Percentiles rank a stretch among this genome's conserved stretches.
These are phyloP conservation scores for Coilia nasus DNA, from an alignment of 2,797 vertebrate genomes.

Conservation along the genomic window DNA sequence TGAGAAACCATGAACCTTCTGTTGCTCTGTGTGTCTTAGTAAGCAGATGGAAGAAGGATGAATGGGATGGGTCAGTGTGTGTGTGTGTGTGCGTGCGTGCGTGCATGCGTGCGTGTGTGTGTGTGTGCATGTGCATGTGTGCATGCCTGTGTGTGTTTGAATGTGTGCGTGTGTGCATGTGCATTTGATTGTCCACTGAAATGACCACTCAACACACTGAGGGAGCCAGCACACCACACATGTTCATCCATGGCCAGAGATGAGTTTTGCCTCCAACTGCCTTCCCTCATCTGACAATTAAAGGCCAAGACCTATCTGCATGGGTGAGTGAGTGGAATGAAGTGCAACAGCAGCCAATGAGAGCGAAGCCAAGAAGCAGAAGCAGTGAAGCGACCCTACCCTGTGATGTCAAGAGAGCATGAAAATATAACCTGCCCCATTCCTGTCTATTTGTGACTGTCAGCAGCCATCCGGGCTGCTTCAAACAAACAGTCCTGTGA, in stretches of 20 bases:
- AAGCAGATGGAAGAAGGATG: constrained; percentile 30
- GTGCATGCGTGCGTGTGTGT: not conserved
- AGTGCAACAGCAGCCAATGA: not conserved
- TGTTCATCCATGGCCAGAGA: not conserved
- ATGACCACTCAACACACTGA: not conserved
- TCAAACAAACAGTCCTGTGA: not conserved
- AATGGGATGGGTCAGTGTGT: not conserved
- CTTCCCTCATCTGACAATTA: not conserved
- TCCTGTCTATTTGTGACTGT: not conserved
- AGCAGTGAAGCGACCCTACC: constrained; percentile 1
- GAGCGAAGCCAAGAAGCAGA: not conserved
- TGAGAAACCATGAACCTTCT: constrained; percentile 32
- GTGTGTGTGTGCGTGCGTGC: not conserved
- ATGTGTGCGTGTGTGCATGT: not conserved
- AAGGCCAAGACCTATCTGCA: not conserved
- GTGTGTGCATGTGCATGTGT: not conserved
- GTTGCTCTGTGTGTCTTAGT: constrained; percentile 42
- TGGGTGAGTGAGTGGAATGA: not conserved
- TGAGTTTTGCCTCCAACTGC: not conserved
- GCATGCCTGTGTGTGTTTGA: not conserved
- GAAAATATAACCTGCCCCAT: not conserved
- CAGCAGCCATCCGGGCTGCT: not conserved
- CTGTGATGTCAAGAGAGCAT: constrained; percentile 1
- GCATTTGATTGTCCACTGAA: not conserved
- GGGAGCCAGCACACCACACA: not conserved